A percentile compares a stretch with the other conserved stretches of the same genome.
Evolutionary conservation across 1,140 invertebrate species (phyloP).

Genomic region (Drosophila orena): DNA sequence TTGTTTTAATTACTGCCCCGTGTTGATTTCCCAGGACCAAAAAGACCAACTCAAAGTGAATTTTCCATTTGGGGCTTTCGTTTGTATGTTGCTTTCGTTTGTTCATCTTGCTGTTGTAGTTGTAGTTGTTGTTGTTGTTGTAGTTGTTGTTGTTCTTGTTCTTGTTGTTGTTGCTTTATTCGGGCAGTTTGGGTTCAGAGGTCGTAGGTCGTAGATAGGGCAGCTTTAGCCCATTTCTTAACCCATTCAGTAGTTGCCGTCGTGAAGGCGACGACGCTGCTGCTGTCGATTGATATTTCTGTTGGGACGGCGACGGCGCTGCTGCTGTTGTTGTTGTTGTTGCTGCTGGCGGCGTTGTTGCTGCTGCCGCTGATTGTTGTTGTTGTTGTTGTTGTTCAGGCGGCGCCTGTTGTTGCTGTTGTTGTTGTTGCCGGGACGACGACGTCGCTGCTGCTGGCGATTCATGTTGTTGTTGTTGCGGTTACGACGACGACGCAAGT

Average conservation of each 20-base stretch:
- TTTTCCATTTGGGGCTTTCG: constrained; percentile 39
- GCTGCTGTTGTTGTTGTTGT: constrained; percentile 33
- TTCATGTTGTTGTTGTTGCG: constrained; percentile 37
- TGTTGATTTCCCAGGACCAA: constrained; percentile 39
- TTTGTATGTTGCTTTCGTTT: constrained; percentile 11
- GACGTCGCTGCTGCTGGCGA: constrained; percentile 49
- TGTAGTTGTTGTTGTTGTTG: background rate
- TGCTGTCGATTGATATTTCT: constrained; percentile 34
- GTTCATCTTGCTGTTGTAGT: background rate
- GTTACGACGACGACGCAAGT: constrained; percentile 37
- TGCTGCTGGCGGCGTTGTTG: constrained; percentile 38
- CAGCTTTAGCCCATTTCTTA: constrained; percentile 5
- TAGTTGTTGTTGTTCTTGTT: background rate
- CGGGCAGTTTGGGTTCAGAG: background rate
- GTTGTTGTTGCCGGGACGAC: constrained; percentile 43
- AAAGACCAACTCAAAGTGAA: constrained; percentile 30
- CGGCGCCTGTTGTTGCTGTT: constrained; percentile 28
- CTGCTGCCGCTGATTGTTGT: constrained; percentile 19
- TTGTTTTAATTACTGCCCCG: constrained; percentile 51
- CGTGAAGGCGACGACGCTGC: constrained; percentile 20
- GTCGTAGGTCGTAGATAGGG: background rate
- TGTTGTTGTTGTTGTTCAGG: constrained; percentile 33
- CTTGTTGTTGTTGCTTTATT: constrained; percentile 5
- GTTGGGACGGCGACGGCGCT: constrained; percentile 37
- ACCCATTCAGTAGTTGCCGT: constrained; percentile 28